phyloP scores from a whole-genome alignment of 2,797 vertebrate species.

The Okamejei kenojei region DNA sequence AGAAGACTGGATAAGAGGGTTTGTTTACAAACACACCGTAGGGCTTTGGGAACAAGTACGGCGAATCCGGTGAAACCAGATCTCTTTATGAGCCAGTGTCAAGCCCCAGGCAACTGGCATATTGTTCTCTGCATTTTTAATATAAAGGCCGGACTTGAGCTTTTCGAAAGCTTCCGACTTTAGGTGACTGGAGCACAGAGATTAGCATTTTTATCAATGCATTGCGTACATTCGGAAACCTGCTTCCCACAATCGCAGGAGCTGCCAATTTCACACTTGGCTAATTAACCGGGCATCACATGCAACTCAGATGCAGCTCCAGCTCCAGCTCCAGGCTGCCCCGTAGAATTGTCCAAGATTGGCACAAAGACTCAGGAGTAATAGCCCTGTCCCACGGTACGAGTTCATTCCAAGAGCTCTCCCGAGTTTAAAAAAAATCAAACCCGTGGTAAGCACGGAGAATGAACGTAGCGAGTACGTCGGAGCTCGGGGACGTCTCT shows the following conservation, averaged over 20 bases:
- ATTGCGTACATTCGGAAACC: not conserved
- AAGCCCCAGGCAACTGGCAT: not conserved
- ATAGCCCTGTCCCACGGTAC: no score
- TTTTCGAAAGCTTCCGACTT: not conserved
- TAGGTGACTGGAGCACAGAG: no score
- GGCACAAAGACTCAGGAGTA: no score
- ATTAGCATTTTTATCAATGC: not conserved
- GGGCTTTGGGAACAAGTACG: no score
- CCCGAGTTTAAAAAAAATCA: no score
- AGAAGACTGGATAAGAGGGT: no score
- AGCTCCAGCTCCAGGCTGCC: not conserved
- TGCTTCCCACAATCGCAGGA: not conserved
- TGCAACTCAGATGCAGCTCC: not conserved
- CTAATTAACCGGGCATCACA: not conserved
- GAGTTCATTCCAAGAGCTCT: no score
- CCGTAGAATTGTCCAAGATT: no score
- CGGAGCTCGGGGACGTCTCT: no score
- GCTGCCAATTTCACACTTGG: not conserved
- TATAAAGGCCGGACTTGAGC: not conserved
- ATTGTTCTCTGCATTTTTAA: not conserved
- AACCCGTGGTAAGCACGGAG: no score
- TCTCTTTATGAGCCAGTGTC: not conserved
- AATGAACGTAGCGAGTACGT: no score
- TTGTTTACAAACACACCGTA: not conserved
- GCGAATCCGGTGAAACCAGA: not conserved